phyloP scores from a whole-genome alignment of 2,113 vertebrate genomes.

The Sisor rabdophorus region DNA sequence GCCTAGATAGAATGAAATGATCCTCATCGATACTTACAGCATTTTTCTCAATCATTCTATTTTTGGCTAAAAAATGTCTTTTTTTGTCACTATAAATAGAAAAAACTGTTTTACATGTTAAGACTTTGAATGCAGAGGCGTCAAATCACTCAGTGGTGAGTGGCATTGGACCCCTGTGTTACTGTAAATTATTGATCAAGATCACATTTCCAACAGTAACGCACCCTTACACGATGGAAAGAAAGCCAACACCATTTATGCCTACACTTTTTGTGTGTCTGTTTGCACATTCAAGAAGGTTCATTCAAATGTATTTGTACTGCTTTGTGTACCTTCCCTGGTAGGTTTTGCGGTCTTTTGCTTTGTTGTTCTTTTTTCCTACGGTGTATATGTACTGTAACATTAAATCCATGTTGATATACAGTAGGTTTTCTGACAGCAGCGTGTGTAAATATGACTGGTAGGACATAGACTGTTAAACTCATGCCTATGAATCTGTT shows the following conservation, averaged over 20 bases:
- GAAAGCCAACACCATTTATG: constrained; percentile 72
- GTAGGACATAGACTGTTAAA: not conserved
- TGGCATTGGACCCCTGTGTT: constrained; percentile 61
- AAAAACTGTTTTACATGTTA: not conserved
- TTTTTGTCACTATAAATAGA: not conserved
- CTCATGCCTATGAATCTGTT: constrained; percentile 8
- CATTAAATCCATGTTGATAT: not conserved
- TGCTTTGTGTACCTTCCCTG: constrained; percentile 3
- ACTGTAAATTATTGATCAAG: constrained; percentile 67
- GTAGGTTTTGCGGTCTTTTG: constrained; percentile 1
- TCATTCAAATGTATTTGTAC: constrained; percentile 28
- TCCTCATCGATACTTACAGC: too few relatives aligned
- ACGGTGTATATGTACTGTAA: constrained; percentile 14
- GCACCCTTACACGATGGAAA: constrained; percentile 66
- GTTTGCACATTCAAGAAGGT: constrained; percentile 42
- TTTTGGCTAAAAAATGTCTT: too few relatives aligned
- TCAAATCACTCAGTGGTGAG: constrained; percentile 61
- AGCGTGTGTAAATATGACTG: constrained; percentile 10
- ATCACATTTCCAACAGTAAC: constrained; percentile 60
- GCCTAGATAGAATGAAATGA: not conserved
- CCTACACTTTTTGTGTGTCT: constrained; percentile 54
- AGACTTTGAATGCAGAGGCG: constrained; percentile 38
- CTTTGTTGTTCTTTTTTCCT: not conserved
- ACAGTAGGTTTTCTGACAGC: not conserved
- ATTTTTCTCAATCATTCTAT: too few relatives aligned